Evolutionary conservation across 2,888 invertebrate species (phyloP).

Genomic region (Mystacides longicornis): DNA sequence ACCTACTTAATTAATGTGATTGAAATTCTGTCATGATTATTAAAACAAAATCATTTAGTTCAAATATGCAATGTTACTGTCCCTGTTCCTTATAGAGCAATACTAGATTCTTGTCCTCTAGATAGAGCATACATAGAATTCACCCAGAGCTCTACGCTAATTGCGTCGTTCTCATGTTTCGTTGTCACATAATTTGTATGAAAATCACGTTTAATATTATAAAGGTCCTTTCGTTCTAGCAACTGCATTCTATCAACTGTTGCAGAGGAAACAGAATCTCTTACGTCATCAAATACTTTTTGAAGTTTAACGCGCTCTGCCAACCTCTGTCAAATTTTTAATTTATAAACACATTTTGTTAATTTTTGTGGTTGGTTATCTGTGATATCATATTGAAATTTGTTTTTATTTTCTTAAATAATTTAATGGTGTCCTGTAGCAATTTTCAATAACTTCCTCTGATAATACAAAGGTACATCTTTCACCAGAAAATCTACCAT

Average conservation of each 20-base stretch:
- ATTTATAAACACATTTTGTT: no score
- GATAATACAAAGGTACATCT: neutral
- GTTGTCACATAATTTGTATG: conserved; percentile 15
- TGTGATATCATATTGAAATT: no score
- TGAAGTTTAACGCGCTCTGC: neutral
- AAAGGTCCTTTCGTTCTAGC: conserved; percentile 18
- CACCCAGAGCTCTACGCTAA: conserved; percentile 19
- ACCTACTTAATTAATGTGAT: conserved; percentile 8
- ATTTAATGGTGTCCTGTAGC: no score
- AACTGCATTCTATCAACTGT: neutral
- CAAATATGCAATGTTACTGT: conserved; percentile 3
- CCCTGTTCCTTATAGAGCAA: conserved; percentile 18
- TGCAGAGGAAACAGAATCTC: neutral
- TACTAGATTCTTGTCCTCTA: conserved; percentile 13
- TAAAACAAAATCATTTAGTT: conserved; percentile 8
- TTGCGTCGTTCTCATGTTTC: conserved; percentile 16
- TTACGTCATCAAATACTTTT: neutral
- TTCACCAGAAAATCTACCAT: conserved; percentile 1
- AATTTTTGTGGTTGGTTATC: no score
- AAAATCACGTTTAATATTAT: conserved; percentile 22
- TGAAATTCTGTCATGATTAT: conserved; percentile 19
- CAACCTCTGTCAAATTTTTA: no score
- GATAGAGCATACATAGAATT: conserved; percentile 15
- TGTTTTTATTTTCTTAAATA: no score
- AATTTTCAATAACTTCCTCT: neutral